Base-by-base conservation (phyloP, 2,797 vertebrate genomes). In the Acanthurus tractus region DNA sequence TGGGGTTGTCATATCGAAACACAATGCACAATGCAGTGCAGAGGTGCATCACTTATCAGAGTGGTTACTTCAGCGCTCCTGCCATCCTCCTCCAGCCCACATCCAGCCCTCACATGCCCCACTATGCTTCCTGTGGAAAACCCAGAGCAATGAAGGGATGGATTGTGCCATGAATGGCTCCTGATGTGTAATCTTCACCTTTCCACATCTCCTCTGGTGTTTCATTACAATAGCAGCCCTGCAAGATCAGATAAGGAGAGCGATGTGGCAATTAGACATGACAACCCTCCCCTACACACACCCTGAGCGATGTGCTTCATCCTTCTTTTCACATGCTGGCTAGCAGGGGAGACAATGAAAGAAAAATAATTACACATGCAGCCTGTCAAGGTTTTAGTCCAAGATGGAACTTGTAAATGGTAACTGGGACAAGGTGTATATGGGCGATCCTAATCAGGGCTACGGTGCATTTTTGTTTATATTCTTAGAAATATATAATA, bases 101-200 rank as follows among this genome's bases (percentile, higher is more conserved):
- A 88, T 89, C 86, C 86, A 92, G 86, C 91, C 89, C 89, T 85
- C 88, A 93, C 92, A 87, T 81, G 88, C 85, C 78, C 73, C 29
- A 13, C 68, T 49, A 63, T 56, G 84, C 91, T 92, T 94, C 89
- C 90, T 92, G 79, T 84, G 90, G 88, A 93, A 90, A 90, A 82
- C 78, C 81, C 85, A 74, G 76, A 72, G 75, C 73, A 61, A 90
- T 88, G 86, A 89, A 91, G 89, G 86, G 82, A 76, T 62, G 74
- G 87, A 92, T 89, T 93, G 91, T 92, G 78, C 72, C 76, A 77
- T 81, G 76, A 85, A 77, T 83, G 85, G 78, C 86, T 89, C 84
- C 83, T 42, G 74, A 77, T 86, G 73, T 87, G 86, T 90, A 88
- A 91, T 91, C 89, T 89, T 90, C 88, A 89, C 90, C 88, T 89